Base-by-base conservation (phyloP, 2,797 vertebrate genomes). In the Pachyuromys duprasi region DNA sequence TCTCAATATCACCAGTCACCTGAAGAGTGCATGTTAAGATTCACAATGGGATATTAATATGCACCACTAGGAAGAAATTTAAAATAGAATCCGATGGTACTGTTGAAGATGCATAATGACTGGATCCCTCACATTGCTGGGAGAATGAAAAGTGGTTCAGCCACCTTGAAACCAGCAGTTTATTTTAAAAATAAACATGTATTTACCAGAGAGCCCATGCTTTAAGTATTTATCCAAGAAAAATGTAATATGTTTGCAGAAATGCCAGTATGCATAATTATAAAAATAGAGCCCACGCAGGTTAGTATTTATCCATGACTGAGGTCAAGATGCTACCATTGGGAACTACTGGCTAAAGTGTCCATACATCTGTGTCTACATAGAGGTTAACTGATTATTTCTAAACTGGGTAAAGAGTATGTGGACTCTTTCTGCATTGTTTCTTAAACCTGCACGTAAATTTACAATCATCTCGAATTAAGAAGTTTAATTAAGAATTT, bases 11-110 rank as follows among this genome's bases (percentile, higher is more conserved):
- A 42, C 22, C 69, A 78, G 91, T 67, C 33, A 57, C 72, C 62
- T 17, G 20, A 31, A 63, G 62, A 67, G 49, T 42, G 39, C n/a
- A 42, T 31, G 17, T 83, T 39, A 92, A 86, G 49, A 86, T 70
- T 93, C 86, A 90, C 70, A 88, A 76, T 82, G 69, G 88, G 14
- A 78, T 78, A 91, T 57, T 95, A 87, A 82, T 82, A 94, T 67
- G 89, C 45, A 93, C 31, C 28, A 67, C 31, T 39, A n/a, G 53
- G 63, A 86, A 70, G 33, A 84, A 90, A 93, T 81, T 91, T 80
- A 57, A 89, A 93, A 86, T 76, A 72, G 45, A 65, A 91, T 62
- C 12, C 45, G 74, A 45, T 69, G 91, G 55, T 76, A 53, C 22
- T 86, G 81, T 45, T 28, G 72, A 96, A 42, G 42, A 63, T 70